Conservation (phyloP, 2,797 vertebrate genomes). For the Pelochelys cantorii region DNA sequence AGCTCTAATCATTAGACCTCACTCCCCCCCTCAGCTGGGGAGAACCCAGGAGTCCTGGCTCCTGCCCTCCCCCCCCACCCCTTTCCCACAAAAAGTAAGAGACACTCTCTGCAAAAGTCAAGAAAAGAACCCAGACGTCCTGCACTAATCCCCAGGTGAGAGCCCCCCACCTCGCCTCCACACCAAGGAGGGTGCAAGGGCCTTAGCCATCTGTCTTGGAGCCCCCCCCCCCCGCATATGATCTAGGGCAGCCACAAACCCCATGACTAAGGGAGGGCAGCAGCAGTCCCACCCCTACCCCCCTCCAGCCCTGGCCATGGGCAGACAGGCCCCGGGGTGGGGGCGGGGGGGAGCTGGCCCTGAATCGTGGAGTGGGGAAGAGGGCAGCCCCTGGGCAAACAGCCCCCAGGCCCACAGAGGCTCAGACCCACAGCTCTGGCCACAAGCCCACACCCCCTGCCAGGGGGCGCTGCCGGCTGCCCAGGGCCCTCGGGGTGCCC, state of each 20-base stretch:
- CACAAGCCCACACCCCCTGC: too few relatives aligned
- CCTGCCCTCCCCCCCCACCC: too few relatives aligned
- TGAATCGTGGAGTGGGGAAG: rapidly evolving
- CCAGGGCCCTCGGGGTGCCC: too few relatives aligned
- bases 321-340: background rate
- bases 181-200: background rate
- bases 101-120: background rate
- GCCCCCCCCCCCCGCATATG: background rate
- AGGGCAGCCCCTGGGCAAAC: background rate
- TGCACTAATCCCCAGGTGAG: background rate
- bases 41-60: too few relatives aligned
- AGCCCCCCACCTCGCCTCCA: background rate
- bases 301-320: background rate
- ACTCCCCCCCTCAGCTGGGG: background rate
- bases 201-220: too few relatives aligned
- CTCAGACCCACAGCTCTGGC: too few relatives aligned
- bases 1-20: too few relatives aligned
- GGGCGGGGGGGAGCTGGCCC: background rate
- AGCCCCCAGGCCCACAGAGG: too few relatives aligned
- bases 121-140: background rate
- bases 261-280: background rate
- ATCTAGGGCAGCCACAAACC: background rate
- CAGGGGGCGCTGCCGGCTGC: too few relatives aligned
- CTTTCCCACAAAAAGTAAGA: background rate
- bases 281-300: background rate